Percentiles rank a stretch among this genome's conserved stretches.
phyloP scores from a whole-genome alignment of 37 sponge, comb jelly and placozoan species.

The Cladorhizidae sp. region DNA sequence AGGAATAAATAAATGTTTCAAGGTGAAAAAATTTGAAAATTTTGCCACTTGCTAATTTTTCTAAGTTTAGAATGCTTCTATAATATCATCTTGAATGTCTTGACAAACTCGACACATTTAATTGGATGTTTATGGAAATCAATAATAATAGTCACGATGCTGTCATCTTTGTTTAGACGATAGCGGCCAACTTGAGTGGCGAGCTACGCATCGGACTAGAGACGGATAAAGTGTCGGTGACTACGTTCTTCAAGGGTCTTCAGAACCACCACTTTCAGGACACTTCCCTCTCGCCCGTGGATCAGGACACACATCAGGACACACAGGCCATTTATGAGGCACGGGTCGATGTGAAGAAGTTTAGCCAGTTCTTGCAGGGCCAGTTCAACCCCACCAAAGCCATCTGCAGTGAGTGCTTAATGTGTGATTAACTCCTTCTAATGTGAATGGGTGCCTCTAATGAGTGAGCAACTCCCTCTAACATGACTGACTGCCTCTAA shows the following conservation, averaged over 20 bases:
- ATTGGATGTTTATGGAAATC: too few relatives aligned
- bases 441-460: too few relatives aligned
- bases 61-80: too few relatives aligned
- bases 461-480: too few relatives aligned
- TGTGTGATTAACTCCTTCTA: too few relatives aligned
- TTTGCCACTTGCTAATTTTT: too few relatives aligned
- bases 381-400: slow-evolving; percentile 82
- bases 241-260: slow-evolving; percentile 83
- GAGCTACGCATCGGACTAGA: slow-evolving; percentile 73
- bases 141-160: too few relatives aligned
- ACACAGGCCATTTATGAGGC: slow-evolving; percentile 50
- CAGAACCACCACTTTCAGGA: slow-evolving; percentile 73
- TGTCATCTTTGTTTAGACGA: slow-evolving; percentile 41
- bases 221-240: slow-evolving; percentile 77
- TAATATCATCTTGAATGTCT: too few relatives aligned
- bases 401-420: slow-evolving; percentile 78
- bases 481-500: too few relatives aligned
- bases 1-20: too few relatives aligned
- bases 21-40: too few relatives aligned
- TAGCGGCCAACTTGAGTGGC: slow-evolving; percentile 81
- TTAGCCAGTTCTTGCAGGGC: slow-evolving; percentile 72
- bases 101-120: too few relatives aligned
- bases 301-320: slow-evolving; percentile 2
- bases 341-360: slow-evolving; percentile 81
- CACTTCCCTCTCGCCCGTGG: neutral